These are phyloP conservation scores for Rhinogobius similis DNA, from an alignment of 2,113 vertebrate species.

Conservation along the genomic window DNA sequence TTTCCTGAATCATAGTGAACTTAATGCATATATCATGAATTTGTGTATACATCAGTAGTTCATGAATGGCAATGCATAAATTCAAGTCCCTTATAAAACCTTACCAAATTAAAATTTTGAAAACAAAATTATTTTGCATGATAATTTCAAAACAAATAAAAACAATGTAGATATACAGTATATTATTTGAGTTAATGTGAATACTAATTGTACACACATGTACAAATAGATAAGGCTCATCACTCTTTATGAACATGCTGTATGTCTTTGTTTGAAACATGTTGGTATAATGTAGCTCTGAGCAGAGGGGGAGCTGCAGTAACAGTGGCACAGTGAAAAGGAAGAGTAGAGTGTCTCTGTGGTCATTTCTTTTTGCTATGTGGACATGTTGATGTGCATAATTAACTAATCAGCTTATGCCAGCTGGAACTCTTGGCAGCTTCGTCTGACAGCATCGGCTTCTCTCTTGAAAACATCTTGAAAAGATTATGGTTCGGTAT, in stretches of 20 bases:
- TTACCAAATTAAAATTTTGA: too few species aligned
- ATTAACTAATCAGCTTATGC: slow-evolving; percentile 74
- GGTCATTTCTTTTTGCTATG: slow-evolving; percentile 48
- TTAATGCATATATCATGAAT: too few species aligned
- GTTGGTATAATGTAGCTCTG: slow-evolving; percentile 34
- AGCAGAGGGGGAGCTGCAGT: slow-evolving; percentile 28
- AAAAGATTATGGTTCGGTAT: slow-evolving; percentile 48
- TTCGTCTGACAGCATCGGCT: slow-evolving; percentile 47
- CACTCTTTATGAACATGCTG: not conserved
- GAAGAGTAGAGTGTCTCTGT: slow-evolving; percentile 44
- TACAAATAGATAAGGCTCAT: not conserved
- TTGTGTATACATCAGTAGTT: too few species aligned
- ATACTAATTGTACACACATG: too few species aligned
- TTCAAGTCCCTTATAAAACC: too few species aligned
- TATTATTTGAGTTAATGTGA: too few species aligned
- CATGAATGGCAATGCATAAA: too few species aligned
- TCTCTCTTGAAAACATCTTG: slow-evolving; percentile 63
- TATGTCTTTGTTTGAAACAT: slow-evolving; percentile 25
- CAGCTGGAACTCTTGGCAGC: slow-evolving; percentile 73
- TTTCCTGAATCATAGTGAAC: too few species aligned
- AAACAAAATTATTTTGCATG: too few species aligned
- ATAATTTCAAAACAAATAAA: too few species aligned
- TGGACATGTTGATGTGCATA: slow-evolving; percentile 72
- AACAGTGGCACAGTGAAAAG: slow-evolving; percentile 36
- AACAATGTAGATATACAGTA: too few species aligned